phyloP scores from a whole-genome alignment of 1,140 invertebrate genomes.

The Belonocnema kinseyi region DNA sequence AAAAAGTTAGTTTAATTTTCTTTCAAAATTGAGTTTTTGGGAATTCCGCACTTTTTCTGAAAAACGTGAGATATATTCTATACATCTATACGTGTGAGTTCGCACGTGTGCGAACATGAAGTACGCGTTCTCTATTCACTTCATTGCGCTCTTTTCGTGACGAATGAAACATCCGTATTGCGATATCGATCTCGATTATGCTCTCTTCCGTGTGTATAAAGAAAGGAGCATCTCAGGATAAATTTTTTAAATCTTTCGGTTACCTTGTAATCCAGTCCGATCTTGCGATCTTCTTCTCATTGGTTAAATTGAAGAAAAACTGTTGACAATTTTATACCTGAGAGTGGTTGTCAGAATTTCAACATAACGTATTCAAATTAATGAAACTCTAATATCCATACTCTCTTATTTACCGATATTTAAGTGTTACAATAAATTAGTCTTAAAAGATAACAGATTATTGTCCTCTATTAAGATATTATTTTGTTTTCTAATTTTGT shows the following conservation, averaged over 20 bases:
- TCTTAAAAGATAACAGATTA: too few species aligned
- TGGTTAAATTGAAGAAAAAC: conserved; percentile 14
- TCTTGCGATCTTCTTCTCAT: conserved; percentile 16
- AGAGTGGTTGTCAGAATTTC: background rate
- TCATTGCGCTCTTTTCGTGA: conserved; percentile 58
- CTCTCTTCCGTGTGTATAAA: conserved; percentile 44
- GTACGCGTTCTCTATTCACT: conserved; percentile 34
- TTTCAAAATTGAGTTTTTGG: too few species aligned
- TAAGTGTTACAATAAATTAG: too few species aligned
- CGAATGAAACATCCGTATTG: conserved; percentile 68
- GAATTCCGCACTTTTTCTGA: too few species aligned
- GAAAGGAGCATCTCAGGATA: conserved; percentile 51
- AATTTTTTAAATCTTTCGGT: background rate
- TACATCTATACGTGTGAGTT: background rate
- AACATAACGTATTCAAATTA: too few species aligned
- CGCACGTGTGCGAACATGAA: background rate
- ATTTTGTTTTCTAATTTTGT: too few species aligned
- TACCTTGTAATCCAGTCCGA: conserved; percentile 10
- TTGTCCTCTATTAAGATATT: too few species aligned
- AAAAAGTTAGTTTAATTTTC: too few species aligned
- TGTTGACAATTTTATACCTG: conserved; percentile 7
- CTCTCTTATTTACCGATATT: too few species aligned
- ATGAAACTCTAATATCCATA: too few species aligned
- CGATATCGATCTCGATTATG: conserved; percentile 64
- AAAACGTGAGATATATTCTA: background rate